Conservation (phyloP, 2,113 vertebrate species). For the Cyprinus carpio region DNA sequence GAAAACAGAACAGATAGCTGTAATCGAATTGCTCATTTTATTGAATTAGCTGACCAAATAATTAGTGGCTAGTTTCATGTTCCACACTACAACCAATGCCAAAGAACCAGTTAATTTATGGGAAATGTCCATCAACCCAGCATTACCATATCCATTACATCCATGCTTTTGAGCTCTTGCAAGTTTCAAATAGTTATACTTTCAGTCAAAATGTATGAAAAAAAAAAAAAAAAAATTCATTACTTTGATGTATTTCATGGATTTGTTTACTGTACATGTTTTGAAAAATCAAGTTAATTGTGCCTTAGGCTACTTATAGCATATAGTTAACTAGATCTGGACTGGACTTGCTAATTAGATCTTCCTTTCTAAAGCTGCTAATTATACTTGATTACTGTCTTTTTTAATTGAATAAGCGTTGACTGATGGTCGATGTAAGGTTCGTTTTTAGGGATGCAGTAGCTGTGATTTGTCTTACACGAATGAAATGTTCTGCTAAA, state of each 20-base stretch:
- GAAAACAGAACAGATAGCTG: neutral
- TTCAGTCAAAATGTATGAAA: neutral
- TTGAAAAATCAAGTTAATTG: constrained; percentile 6
- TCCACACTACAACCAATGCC: neutral
- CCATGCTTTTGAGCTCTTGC: neutral
- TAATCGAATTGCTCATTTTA: constrained; percentile 16
- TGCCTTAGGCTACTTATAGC: neutral
- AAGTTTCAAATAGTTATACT: neutral
- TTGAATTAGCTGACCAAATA: constrained; percentile 17
- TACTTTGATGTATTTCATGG: neutral
- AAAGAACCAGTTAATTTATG: neutral
- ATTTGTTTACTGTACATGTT: constrained; percentile 15
- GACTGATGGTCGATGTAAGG: neutral
- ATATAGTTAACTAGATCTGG: constrained; percentile 1
- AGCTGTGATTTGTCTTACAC: too few relatives aligned
- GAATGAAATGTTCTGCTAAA: neutral
- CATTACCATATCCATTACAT: neutral
- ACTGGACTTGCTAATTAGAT: constrained; percentile 10
- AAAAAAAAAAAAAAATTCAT: neutral
- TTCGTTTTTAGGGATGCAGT: constrained; percentile 18
- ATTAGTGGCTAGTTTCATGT: constrained; percentile 22
- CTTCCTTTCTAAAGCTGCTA: constrained; percentile 8
- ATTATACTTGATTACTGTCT: constrained; percentile 20
- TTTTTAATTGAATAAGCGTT: constrained; percentile 20
- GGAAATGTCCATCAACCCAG: neutral